Evolutionary conservation across 2,797 vertebrate genomes (phyloP), one percentile per base, ranked within the genome.

Genomic region (Sciurus vulgaris): DNA sequence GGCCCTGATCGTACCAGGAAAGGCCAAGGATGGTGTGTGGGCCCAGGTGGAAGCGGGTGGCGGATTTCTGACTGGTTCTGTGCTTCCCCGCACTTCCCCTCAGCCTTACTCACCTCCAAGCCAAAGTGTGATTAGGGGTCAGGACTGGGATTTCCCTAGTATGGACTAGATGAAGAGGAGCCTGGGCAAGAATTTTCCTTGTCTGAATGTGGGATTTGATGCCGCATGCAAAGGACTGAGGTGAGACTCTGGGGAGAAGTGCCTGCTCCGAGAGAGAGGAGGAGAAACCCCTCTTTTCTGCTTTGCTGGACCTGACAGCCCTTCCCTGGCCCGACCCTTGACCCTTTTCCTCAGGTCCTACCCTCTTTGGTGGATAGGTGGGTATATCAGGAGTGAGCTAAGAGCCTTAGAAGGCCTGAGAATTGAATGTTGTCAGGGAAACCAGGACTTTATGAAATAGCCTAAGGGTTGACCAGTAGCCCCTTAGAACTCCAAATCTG

Each of bases 151-250:
- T 13, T 67, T 82, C 7, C 24, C 28, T 81, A n/a, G 44, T 17
- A 41, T 30, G 70, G 54, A 51, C 35, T 89, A 44, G 28, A n/a
- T n/a, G 54, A 44, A 41, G 7, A 92, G 54, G 26, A 38, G 5
- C 33, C 61, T 61, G 10, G 28, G 18, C 44, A 70, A 83, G 70
- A 89, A 70, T 77, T 86, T 72, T 69, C 41, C 85, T 87, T 67
- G 44, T 76, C 63, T 35, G 74, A 51, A 87, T 72, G 3, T 44
- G n/a, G 76, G 41, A 72, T 82, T 35, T 95, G 26, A 72, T 47
- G 67, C 79, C n/a, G 33, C n/a, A 1, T 86, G 56, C 78, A 86
- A 96, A 92, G 77, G 69, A 95, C 56, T 11, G 44, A 67, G 49
- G 63, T 18, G 49, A 76, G 18, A 2, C 41, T 70, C 69, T 35